Conservation (phyloP, 2,797 vertebrate genomes). For the Eulemur albifrons region DNA sequence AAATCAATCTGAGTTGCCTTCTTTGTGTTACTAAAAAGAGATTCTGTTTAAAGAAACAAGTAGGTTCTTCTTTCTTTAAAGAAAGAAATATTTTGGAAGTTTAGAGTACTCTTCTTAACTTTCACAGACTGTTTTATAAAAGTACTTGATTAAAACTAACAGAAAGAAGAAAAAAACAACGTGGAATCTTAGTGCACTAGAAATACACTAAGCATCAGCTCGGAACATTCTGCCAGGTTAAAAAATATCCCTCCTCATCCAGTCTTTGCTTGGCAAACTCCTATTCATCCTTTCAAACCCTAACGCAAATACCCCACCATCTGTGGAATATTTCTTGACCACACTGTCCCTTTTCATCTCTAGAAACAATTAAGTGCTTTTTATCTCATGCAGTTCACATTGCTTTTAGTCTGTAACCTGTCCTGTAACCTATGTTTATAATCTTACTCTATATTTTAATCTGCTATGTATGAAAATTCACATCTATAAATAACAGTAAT, state of each 20-base stretch:
- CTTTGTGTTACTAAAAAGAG: not conserved
- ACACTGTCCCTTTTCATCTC: not conserved
- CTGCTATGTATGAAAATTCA: not conserved
- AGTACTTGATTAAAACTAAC: not conserved
- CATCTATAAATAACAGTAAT: not conserved
- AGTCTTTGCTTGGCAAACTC: not conserved
- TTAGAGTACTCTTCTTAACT: constrained; percentile 42
- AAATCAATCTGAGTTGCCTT: constrained; percentile 1
- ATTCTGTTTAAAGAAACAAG: not conserved
- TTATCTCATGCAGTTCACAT: not conserved
- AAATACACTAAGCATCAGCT: fast-evolving
- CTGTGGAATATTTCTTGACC: not conserved
- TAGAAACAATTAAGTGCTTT: not conserved
- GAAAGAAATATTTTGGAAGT: not conserved
- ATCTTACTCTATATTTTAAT: not conserved
- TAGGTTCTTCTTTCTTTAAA: not conserved
- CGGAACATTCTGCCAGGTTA: too few species aligned
- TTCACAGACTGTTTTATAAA: not conserved
- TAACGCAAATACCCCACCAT: not conserved
- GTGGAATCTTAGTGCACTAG: too few species aligned
- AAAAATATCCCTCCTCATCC: not conserved
- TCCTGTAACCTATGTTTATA: not conserved
- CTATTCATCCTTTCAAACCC: not conserved
- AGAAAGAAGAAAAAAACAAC: not conserved
- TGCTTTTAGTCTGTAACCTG: not conserved